Evolutionary conservation across 1,140 invertebrate genomes (phyloP), one percentile per base, ranked within the genome.

Genomic region (Rhopalosiphum padi): DNA sequence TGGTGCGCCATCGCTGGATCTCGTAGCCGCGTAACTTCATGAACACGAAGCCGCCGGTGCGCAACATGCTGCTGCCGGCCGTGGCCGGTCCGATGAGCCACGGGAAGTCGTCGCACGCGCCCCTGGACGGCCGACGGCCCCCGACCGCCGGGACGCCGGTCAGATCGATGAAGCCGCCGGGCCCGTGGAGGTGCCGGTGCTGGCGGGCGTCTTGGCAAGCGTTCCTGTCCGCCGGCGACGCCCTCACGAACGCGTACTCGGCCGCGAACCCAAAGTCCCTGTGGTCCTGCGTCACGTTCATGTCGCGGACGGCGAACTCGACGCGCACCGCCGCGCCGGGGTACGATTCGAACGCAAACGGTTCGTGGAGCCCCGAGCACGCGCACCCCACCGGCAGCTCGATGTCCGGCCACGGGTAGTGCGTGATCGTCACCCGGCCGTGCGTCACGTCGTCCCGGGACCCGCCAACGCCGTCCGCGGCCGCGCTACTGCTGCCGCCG

Each of bases 221-320:
- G 55, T 96, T 96, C 89, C 96, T 95, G 30, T 95, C 95, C 0
- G 94, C 91, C 2, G 94, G 94, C 11, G 94, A 88, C 2, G 94
- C 94, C 25, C 93, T 94, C 88, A 88, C 55, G 77, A 95, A 95
- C 30, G 94, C 93, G 86, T 94, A 95, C 89, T 95, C 94, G 0
- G 97, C 97, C 94, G 98, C 97, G 95, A 98, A 98, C 94, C 96
- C 96, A 95, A 97, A 98, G 95, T 97, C 97, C 77, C 96, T 96
- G 94, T 97, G 97, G 95, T 98, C 97, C 95, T 98, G 97, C 22
- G 96, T 97, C 48, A 97, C 97, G 95, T 97, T 97, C 97, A 98
- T 98, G 94, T 97, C 96, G 2, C 96, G 97, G 5, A 98, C 96
- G 0, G 96, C 96, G 95, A 98, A 98, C 94, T 96, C 97, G 1